A percentile compares a stretch with the other conserved stretches of the same genome.
Evolutionary conservation across 2,797 vertebrate genomes (phyloP).

Genomic region (Alosa sapidissima): DNA sequence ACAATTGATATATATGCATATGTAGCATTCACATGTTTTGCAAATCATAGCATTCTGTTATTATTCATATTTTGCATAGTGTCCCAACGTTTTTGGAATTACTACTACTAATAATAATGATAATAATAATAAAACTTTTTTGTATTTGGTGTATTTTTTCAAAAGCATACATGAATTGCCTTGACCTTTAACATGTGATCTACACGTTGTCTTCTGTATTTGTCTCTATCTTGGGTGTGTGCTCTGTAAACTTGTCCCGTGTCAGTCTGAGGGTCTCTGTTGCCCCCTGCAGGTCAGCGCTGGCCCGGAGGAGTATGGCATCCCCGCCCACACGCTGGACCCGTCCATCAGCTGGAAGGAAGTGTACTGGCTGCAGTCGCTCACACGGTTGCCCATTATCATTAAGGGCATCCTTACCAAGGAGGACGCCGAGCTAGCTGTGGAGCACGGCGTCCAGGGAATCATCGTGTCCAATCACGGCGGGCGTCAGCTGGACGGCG

Average conservation of each 20-base stretch:
- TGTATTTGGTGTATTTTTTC: background rate
- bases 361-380: constrained; percentile 83
- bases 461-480: constrained; percentile 97
- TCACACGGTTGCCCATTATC: constrained; percentile 87
- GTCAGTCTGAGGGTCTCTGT: background rate
- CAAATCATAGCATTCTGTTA: too few relatives aligned
- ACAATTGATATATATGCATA: too few relatives aligned
- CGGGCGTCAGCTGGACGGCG: constrained; percentile 92
- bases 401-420: constrained; percentile 95
- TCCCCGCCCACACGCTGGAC: constrained; percentile 80
- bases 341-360: constrained; percentile 90
- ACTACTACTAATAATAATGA: too few relatives aligned
- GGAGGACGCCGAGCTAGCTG: constrained; percentile 91
- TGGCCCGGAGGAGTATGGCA: constrained; percentile 67
- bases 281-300: constrained; percentile 65
- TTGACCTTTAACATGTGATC: background rate
- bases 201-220: background rate
- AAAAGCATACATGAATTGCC: background rate
- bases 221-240: background rate
- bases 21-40: too few relatives aligned
- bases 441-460: constrained; percentile 86
- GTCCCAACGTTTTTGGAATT: too few relatives aligned
- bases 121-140: too few relatives aligned
- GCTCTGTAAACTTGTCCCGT: background rate
- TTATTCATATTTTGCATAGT: too few relatives aligned